Evolutionary conservation across 2,888 invertebrate genomes (phyloP).

Genomic region (Diadegma fenestrale): DNA sequence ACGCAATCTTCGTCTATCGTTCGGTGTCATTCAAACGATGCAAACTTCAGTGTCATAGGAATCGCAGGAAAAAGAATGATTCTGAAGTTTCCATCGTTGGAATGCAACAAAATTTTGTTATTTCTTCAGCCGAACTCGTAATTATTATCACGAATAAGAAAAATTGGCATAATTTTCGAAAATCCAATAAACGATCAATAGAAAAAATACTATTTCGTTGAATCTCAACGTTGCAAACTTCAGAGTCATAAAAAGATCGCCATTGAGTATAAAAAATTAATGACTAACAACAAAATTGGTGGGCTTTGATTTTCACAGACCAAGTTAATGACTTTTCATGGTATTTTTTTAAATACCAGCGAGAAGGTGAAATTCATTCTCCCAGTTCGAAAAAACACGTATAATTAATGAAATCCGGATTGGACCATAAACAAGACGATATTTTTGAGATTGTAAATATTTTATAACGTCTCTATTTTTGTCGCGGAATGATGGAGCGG

Average conservation of each 20-base stretch:
- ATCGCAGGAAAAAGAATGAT: too few relatives aligned
- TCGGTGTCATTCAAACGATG: too few relatives aligned
- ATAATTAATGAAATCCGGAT: not conserved
- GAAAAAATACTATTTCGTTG: too few relatives aligned
- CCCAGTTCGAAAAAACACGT: not conserved
- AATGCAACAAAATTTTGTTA: too few relatives aligned
- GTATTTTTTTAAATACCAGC: not conserved
- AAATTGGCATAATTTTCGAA: too few relatives aligned
- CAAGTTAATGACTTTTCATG: not conserved
- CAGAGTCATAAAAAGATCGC: too few relatives aligned
- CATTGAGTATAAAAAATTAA: not conserved
- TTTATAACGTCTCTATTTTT: not conserved
- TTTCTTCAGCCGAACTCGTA: too few relatives aligned
- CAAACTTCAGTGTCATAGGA: too few relatives aligned
- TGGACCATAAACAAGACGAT: not conserved
- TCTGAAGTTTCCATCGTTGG: too few relatives aligned
- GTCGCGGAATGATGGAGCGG: not conserved
- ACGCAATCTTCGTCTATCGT: not conserved
- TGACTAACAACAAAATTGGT: not conserved
- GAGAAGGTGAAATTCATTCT: not conserved
- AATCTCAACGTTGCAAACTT: too few relatives aligned
- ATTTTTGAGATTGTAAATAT: constrained; percentile 5
- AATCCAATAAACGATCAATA: too few relatives aligned
- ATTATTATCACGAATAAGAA: too few relatives aligned
- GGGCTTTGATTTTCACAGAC: not conserved